phyloP scores from a whole-genome alignment of 1,140 invertebrate species.

The Anagrus nilaparvatae region DNA sequence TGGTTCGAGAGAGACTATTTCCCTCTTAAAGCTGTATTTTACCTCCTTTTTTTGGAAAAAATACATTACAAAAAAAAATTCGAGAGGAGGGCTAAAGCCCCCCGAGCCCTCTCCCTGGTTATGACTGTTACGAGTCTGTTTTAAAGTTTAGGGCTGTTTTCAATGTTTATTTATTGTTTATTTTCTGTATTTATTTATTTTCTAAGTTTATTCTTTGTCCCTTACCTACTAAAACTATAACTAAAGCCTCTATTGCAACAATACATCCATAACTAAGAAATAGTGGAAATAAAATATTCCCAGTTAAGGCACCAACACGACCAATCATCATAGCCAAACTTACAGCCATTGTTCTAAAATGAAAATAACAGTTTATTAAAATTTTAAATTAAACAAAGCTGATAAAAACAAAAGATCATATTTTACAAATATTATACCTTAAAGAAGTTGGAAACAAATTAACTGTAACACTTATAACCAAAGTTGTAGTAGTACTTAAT shows the following conservation, averaged over 20 bases:
- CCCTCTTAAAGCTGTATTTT: no score
- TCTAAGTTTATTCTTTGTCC: neutral
- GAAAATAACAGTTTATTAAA: slow-evolving; percentile 5
- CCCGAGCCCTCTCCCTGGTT: no score
- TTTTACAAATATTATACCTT: slow-evolving; percentile 30
- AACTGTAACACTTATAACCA: slow-evolving; percentile 45
- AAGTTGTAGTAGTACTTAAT: slow-evolving; percentile 41
- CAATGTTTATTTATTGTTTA: no score
- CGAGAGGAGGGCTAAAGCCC: no score
- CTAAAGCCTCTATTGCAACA: slow-evolving; percentile 34
- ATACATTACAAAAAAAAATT: no score
- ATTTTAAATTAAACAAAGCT: neutral
- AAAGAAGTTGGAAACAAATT: slow-evolving; percentile 48
- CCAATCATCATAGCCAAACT: slow-evolving; percentile 41
- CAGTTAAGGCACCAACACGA: slow-evolving; percentile 39
- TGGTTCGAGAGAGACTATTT: no score
- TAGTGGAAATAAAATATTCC: slow-evolving; percentile 42
- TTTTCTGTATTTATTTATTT: no score
- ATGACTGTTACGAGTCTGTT: no score
- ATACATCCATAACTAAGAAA: slow-evolving; percentile 37
- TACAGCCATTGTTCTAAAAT: slow-evolving; percentile 42
- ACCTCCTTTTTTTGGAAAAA: no score
- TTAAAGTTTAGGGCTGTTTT: no score
- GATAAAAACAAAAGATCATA: neutral
- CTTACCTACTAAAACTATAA: slow-evolving; percentile 37